Evolutionary conservation across 2,888 invertebrate species (phyloP).

Genomic region (Lepidochrysops patricia): DNA sequence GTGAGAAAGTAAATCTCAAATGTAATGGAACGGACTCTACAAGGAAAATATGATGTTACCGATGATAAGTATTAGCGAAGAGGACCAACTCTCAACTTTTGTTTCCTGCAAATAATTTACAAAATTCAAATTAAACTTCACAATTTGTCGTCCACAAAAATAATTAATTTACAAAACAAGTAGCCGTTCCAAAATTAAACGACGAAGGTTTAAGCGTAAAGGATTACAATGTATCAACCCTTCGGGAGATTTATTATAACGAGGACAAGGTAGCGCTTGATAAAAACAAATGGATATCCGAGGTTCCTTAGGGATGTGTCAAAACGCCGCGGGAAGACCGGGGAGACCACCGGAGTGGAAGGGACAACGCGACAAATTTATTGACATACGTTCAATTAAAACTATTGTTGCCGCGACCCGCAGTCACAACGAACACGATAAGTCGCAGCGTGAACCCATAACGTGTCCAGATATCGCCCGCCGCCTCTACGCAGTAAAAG

Average conservation of each 20-base stretch:
- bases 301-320: slow-evolving; percentile 53
- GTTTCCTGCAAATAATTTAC: not conserved
- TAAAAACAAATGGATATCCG: slow-evolving; percentile 55
- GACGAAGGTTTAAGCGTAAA: slow-evolving; percentile 6
- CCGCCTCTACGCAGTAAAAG: slow-evolving; percentile 62
- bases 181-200: slow-evolving; percentile 7
- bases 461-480: slow-evolving; percentile 58
- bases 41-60: not conserved
- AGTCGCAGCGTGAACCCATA: slow-evolving; percentile 64
- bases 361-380: slow-evolving; percentile 65
- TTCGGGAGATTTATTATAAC: slow-evolving; percentile 58
- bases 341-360: slow-evolving; percentile 65
- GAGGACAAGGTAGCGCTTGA: slow-evolving; percentile 57
- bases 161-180: not conserved
- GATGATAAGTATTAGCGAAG: not conserved
- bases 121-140: not conserved
- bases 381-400: slow-evolving; percentile 75
- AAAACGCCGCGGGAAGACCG: slow-evolving; percentile 39
- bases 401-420: slow-evolving; percentile 61
- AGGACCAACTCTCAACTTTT: not conserved
- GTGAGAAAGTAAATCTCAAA: slow-evolving; percentile 63
- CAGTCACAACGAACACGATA: slow-evolving; percentile 70
- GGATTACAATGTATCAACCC: slow-evolving; percentile 51
- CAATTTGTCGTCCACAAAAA: not conserved
- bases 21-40: slow-evolving; percentile 39